Percentiles rank a stretch among this genome's conserved stretches.
phyloP scores from a whole-genome alignment of 1,140 invertebrate genomes.

The Anoplolepis gracilipes region DNA sequence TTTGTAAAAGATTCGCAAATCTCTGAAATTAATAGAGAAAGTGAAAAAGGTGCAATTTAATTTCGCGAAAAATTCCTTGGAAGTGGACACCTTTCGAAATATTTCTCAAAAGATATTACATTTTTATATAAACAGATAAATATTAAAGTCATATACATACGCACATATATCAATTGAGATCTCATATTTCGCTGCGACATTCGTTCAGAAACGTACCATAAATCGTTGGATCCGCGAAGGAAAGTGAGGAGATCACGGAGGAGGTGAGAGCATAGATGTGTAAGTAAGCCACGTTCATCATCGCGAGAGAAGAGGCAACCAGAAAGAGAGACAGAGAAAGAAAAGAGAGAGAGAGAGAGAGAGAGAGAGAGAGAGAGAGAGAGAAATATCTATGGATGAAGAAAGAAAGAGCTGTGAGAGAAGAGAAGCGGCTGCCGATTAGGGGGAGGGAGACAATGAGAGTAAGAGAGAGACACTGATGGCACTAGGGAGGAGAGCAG shows the following conservation, averaged over 20 bases:
- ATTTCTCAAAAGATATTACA: no score
- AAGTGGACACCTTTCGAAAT: no score
- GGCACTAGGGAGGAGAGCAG: conserved; percentile 55
- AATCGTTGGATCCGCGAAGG: conserved; percentile 27
- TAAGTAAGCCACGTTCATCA: conserved; percentile 66
- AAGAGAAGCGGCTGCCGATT: conserved; percentile 35
- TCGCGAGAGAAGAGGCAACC: conserved; percentile 12
- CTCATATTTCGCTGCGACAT: background rate
- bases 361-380: background rate
- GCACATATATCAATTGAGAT: background rate
- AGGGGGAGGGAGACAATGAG: conserved; percentile 37
- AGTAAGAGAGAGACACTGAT: conserved; percentile 49
- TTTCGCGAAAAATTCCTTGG: background rate
- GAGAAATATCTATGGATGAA: background rate
- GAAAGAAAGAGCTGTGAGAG: conserved; percentile 10
- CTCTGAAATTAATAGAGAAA: background rate
- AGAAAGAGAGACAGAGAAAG: background rate
- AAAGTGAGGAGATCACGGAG: conserved; percentile 49
- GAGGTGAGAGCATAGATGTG: conserved; percentile 67
- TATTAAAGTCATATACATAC: background rate
- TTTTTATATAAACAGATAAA: background rate
- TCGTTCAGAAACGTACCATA: conserved; percentile 2
- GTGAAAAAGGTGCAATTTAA: background rate
- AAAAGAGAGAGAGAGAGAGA: background rate
- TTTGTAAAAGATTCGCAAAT: background rate